Conservation (phyloP, 2,797 vertebrate genomes). For the Natrix natrix region DNA sequence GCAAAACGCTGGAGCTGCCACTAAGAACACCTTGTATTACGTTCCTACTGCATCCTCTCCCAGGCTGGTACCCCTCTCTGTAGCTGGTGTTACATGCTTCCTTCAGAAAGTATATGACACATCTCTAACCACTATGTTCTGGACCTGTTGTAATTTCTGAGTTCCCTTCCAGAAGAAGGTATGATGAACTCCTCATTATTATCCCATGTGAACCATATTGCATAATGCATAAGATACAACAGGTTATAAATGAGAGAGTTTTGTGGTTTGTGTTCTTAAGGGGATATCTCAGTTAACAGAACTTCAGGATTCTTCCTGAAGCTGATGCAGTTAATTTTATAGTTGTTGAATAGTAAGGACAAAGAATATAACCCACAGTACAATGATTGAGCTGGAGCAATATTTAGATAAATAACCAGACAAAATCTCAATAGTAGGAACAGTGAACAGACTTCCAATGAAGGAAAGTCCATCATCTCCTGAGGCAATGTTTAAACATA, state of each 20-base stretch:
- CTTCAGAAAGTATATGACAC: background rate
- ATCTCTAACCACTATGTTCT: background rate
- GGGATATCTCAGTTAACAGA: background rate
- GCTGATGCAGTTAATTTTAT: background rate
- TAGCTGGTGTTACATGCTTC: background rate
- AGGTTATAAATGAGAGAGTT: background rate
- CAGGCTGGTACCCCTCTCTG: background rate
- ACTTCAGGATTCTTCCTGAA: background rate
- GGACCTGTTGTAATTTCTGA: background rate
- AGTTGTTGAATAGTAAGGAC: background rate
- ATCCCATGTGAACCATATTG: background rate
- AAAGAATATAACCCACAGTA: background rate
- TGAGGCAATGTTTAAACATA: no score
- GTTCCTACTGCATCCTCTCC: background rate
- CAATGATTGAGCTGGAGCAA: background rate
- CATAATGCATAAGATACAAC: background rate
- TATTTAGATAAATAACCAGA: background rate
- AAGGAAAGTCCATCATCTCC: no score
- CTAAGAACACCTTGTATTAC: background rate
- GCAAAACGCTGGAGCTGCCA: background rate
- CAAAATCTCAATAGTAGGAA: background rate
- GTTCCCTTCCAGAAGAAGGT: background rate
- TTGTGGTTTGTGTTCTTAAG: background rate
- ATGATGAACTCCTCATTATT: background rate
- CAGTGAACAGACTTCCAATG: background rate